Evolutionary conservation across 1,140 invertebrate species (phyloP).

Genomic region (Drosophila punjabiensis): DNA sequence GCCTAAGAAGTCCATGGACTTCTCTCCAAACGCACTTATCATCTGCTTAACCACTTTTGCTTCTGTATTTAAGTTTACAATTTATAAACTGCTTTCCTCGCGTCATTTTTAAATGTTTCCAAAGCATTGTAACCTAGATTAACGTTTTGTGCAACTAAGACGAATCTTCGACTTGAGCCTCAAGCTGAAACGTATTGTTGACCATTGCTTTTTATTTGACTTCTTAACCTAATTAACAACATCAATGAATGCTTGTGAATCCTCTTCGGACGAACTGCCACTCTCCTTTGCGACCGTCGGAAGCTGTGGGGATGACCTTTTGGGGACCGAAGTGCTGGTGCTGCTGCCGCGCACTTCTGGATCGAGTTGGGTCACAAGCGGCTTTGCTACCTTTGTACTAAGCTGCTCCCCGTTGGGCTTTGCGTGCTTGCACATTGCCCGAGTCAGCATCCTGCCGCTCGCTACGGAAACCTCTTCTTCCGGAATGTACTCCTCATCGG

Average conservation of each 20-base stretch:
- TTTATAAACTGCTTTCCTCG: slow-evolving; percentile 26
- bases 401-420: neutral
- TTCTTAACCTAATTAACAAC: no score
- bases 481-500: neutral
- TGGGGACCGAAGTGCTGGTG: slow-evolving; percentile 16
- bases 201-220: slow-evolving; percentile 7
- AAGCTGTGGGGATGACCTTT: neutral
- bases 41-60: slow-evolving; percentile 38
- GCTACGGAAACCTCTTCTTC: neutral
- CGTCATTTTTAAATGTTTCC: slow-evolving; percentile 49
- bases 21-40: slow-evolving; percentile 67
- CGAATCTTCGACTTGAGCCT: slow-evolving; percentile 13
- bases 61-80: slow-evolving; percentile 33
- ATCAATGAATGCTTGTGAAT: no score
- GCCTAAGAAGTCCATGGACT: slow-evolving; percentile 85
- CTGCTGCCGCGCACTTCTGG: neutral
- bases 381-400: neutral
- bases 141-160: slow-evolving; percentile 20
- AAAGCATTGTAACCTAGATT: slow-evolving; percentile 12
- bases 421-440: neutral
- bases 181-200: slow-evolving; percentile 26
- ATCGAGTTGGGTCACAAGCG: neutral
- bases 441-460: neutral
- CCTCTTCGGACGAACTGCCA: neutral
- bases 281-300: neutral